These are phyloP conservation scores for Leucozona laternaria DNA, from an alignment of 2,888 invertebrate genomes.

Conservation along the genomic window DNA sequence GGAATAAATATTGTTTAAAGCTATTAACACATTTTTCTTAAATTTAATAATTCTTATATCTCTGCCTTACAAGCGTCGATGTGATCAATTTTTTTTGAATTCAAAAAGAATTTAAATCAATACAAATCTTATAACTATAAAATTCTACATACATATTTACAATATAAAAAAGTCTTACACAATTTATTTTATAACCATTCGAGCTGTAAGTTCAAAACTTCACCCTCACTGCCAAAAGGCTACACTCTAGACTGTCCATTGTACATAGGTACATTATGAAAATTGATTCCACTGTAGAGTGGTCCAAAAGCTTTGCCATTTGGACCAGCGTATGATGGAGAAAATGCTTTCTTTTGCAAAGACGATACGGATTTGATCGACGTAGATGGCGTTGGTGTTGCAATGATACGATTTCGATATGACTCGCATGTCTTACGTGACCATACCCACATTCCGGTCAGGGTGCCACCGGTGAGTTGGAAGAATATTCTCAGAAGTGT, in stretches of 20 bases:
- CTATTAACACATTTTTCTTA: constrained; percentile 73
- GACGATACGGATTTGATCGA: constrained; percentile 79
- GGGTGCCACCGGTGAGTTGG: constrained; percentile 81
- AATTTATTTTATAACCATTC: constrained; percentile 65
- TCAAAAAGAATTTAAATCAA: constrained; percentile 19
- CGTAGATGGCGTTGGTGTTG: constrained; percentile 80
- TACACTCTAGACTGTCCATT: constrained; percentile 81
- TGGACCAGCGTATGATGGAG: constrained; percentile 37
- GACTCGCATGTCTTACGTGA: constrained; percentile 83
- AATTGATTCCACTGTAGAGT: constrained; percentile 83
- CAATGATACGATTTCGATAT: constrained; percentile 81
- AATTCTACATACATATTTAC: constrained; percentile 67
- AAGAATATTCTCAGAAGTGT: constrained; percentile 81
- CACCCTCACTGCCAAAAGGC: constrained; percentile 71
- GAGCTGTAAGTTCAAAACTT: constrained; percentile 73
- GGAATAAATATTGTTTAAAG: constrained; percentile 74
- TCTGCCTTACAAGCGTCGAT: constrained; percentile 28
- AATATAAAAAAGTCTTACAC: constrained; percentile 42
- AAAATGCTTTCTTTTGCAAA: constrained; percentile 80
- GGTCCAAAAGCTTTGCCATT: constrained; percentile 78
- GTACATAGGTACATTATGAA: constrained; percentile 83
- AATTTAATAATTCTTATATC: constrained; percentile 54
- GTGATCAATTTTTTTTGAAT: constrained; percentile 29
- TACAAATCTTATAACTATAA: background rate
- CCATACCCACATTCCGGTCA: constrained; percentile 84